Evolutionary conservation across 2,113 vertebrate species (phyloP).

Genomic region (Misgurnus anguillicaudatus): DNA sequence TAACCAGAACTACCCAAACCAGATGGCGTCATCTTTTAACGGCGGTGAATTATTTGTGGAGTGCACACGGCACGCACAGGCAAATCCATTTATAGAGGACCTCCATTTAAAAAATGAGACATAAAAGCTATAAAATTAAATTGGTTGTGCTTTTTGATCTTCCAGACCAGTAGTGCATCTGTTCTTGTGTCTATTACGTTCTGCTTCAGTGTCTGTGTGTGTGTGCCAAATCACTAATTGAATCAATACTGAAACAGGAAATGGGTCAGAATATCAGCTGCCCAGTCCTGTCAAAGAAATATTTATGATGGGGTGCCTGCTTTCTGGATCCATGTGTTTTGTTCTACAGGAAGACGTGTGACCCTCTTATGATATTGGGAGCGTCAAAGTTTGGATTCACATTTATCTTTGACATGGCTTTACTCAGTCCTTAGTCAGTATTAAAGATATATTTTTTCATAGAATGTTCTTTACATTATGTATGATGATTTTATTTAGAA

Average conservation of each 20-base stretch:
- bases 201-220: neutral
- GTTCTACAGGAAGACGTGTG: neutral
- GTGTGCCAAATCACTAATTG: conserved; percentile 18
- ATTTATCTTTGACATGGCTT: too few species aligned
- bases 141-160: neutral
- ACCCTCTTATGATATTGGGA: too few species aligned
- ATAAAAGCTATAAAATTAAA: conserved; percentile 20
- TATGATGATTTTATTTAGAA: too few species aligned
- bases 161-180: conserved; percentile 8
- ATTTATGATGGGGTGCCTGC: conserved; percentile 33
- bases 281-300: neutral
- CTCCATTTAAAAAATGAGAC: conserved; percentile 24
- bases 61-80: neutral
- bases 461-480: too few species aligned
- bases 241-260: conserved; percentile 37
- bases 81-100: conserved; percentile 12
- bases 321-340: neutral
- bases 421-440: too few species aligned
- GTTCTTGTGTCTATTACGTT: neutral
- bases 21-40: conserved; percentile 10
- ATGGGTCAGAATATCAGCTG: conserved; percentile 1
- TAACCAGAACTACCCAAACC: neutral
- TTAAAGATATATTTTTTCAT: too few species aligned
- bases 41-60: neutral
- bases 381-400: too few species aligned